Evolutionary conservation across 2,797 vertebrate species (phyloP).

Genomic region (Pseudomugil gertrudae): DNA sequence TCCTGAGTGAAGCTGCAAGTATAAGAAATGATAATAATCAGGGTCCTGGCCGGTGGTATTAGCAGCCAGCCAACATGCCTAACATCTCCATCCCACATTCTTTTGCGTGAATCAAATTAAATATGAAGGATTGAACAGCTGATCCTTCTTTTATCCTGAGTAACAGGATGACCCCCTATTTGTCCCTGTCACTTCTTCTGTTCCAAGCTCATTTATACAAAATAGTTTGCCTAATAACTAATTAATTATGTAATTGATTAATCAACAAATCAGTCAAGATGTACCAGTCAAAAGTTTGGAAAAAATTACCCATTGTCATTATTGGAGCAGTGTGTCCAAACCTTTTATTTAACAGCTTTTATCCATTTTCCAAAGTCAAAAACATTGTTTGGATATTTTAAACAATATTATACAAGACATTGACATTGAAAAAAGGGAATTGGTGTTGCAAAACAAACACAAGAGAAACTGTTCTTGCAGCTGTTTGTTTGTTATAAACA

Average conservation of each 20-base stretch:
- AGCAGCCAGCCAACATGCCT: constrained; percentile 39
- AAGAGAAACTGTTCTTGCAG: too few species aligned
- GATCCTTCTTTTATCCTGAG: constrained; percentile 53
- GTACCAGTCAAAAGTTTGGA: not conserved
- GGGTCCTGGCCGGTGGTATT: constrained; percentile 61
- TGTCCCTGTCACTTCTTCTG: constrained; percentile 47
- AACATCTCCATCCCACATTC: constrained; percentile 60
- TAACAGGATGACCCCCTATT: constrained; percentile 47
- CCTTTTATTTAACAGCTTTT: too few species aligned
- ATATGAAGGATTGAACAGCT: constrained; percentile 53
- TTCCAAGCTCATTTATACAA: constrained; percentile 37
- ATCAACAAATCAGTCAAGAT: not conserved
- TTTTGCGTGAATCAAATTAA: constrained; percentile 68
- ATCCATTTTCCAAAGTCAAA: too few species aligned
- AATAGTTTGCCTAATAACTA: not conserved
- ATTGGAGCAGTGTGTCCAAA: not conserved
- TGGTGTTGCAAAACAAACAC: too few species aligned
- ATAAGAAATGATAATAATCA: constrained; percentile 55
- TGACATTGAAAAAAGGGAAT: too few species aligned
- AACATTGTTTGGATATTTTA: too few species aligned
- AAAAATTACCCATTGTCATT: too few species aligned
- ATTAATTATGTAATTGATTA: too few species aligned
- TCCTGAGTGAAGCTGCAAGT: constrained; percentile 8
- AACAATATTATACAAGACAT: too few species aligned
- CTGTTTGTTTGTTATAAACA: too few species aligned